Percentiles rank a stretch among this genome's conserved stretches.
Evolutionary conservation across 2,888 invertebrate genomes (phyloP).

Genomic region (Drosophila gaucha): DNA sequence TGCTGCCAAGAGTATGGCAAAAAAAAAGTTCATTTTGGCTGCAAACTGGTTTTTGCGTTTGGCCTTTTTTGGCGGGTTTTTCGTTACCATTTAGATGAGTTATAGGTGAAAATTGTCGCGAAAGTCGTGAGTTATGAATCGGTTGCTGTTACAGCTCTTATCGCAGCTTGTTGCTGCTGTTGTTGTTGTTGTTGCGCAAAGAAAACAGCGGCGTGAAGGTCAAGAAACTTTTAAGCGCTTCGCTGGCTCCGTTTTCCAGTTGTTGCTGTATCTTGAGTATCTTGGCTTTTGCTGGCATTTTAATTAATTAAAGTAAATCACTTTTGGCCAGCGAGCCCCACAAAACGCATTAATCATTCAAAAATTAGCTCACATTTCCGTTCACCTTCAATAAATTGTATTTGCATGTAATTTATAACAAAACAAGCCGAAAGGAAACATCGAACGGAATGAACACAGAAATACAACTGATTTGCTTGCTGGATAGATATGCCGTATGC

Average conservation of each 20-base stretch:
- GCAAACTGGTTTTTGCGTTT: slow-evolving; percentile 50
- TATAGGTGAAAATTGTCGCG: slow-evolving; percentile 79
- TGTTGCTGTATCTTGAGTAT: slow-evolving; percentile 19
- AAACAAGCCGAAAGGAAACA: slow-evolving; percentile 3
- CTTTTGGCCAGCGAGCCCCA: slow-evolving; percentile 43
- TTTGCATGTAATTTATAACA: slow-evolving; percentile 56
- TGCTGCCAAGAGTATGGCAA: slow-evolving; percentile 25
- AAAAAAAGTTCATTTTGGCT: slow-evolving; percentile 12
- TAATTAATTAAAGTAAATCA: slow-evolving; percentile 74
- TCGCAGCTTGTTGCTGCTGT: not conserved
- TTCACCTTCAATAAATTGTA: slow-evolving; percentile 74
- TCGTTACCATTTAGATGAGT: slow-evolving; percentile 74
- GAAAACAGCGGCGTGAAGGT: slow-evolving; percentile 60
- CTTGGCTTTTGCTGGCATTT: slow-evolving; percentile 48
- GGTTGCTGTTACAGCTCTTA: slow-evolving; percentile 45
- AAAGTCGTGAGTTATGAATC: slow-evolving; percentile 77
- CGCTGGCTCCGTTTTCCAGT: slow-evolving; percentile 42
- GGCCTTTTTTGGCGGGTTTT: slow-evolving; percentile 52
- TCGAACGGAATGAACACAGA: slow-evolving; percentile 1
- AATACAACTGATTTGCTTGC: slow-evolving; percentile 7
- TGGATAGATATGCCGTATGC: slow-evolving; percentile 19
- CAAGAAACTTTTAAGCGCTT: slow-evolving; percentile 64
- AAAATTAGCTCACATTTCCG: slow-evolving; percentile 72
- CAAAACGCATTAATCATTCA: slow-evolving; percentile 62
- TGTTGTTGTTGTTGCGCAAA: slow-evolving; percentile 41